phyloP scores from a whole-genome alignment of 2,113 vertebrate genomes.

The Thalassoma bifasciatum region DNA sequence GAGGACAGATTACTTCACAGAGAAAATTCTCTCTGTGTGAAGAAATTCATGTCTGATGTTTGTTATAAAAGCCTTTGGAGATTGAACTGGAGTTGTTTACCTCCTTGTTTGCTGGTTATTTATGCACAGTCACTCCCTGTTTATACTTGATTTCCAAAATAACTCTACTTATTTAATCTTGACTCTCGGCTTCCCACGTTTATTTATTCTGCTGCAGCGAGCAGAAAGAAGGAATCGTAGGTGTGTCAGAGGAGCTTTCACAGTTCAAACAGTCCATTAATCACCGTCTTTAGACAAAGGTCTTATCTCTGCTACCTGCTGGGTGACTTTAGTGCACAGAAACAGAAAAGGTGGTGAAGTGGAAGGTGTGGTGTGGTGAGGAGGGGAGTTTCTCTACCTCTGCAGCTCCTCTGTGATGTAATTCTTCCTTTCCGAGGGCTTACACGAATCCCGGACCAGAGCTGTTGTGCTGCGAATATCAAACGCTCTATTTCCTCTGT shows the following conservation, averaged over 20 bases:
- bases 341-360: conserved; percentile 13
- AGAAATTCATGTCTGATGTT: neutral
- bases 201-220: conserved; percentile 11
- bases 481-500: conserved; percentile 25
- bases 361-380: neutral
- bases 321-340: conserved; percentile 34
- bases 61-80: neutral
- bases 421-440: conserved; percentile 32
- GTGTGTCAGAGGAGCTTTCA: conserved; percentile 20
- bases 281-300: conserved; percentile 35
- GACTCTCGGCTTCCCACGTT: conserved; percentile 9
- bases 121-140: conserved; percentile 10
- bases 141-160: conserved; percentile 24
- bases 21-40: neutral
- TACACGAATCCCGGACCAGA: neutral
- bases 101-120: conserved; percentile 4
- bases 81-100: neutral
- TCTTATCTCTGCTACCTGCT: conserved; percentile 52
- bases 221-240: neutral
- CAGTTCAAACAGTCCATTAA: conserved; percentile 42
- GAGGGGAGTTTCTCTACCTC: conserved; percentile 5
- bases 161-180: conserved; percentile 9
- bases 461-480: conserved; percentile 50
- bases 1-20: too few species aligned
- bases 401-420: conserved; percentile 42